Evolutionary conservation across 2,888 invertebrate genomes (phyloP).

Genomic region (Hoplodrina ambigua): DNA sequence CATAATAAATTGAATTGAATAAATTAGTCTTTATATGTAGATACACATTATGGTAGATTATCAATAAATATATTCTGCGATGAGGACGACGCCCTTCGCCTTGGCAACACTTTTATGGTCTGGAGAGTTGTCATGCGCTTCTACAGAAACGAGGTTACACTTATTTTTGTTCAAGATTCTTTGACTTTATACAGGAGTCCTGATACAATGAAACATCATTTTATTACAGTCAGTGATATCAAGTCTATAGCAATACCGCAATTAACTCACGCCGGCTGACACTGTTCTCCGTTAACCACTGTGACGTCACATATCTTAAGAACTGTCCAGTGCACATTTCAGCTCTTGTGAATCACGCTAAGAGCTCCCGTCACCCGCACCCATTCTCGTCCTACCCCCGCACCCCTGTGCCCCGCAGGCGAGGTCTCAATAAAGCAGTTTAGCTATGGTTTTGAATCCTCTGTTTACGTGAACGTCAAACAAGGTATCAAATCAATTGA

Average conservation of each 20-base stretch:
- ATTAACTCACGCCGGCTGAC: too few species aligned
- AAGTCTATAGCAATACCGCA: background rate
- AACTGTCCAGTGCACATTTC: too few species aligned
- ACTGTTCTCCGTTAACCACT: too few species aligned
- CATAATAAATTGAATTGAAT: conserved; percentile 21
- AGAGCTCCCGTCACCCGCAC: too few species aligned
- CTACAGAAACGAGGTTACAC: conserved; percentile 78
- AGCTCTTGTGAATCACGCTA: too few species aligned
- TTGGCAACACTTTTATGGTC: conserved; percentile 61
- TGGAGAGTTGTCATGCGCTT: conserved; percentile 72
- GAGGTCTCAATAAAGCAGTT: too few species aligned
- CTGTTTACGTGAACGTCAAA: background rate
- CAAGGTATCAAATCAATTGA: conserved; percentile 9
- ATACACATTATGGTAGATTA: conserved; percentile 18
- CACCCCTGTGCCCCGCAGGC: too few species aligned
- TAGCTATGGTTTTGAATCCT: background rate
- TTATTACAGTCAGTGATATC: conserved; percentile 1
- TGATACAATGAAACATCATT: conserved; percentile 28
- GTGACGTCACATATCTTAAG: too few species aligned
- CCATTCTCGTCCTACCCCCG: too few species aligned
- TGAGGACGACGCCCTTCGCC: conserved; percentile 76
- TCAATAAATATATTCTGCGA: conserved; percentile 62
- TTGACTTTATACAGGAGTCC: conserved; percentile 66
- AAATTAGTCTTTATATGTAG: conserved; percentile 37
- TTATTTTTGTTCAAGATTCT: conserved; percentile 74